Evolutionary conservation across 1,140 invertebrate species (phyloP).

Genomic region (Hypsibius dujardini): DNA sequence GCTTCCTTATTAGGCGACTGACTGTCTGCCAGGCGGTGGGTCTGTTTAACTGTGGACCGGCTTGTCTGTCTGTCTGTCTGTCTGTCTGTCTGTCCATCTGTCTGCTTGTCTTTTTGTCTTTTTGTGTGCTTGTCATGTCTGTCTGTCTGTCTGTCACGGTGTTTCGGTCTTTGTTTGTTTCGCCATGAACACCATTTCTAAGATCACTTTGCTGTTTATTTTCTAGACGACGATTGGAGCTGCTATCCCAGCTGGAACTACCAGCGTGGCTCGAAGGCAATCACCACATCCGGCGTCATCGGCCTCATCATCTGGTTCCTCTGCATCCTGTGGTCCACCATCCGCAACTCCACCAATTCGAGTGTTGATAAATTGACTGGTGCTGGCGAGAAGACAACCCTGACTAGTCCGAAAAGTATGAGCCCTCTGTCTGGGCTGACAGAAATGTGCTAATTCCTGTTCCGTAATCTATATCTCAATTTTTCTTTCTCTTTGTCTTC

Average conservation of each 20-base stretch:
- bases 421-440: slow-evolving; percentile 22
- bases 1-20: too few relatives aligned
- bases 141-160: background rate
- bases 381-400: slow-evolving; percentile 22
- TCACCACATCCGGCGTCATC: slow-evolving; percentile 47
- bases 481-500: too few relatives aligned
- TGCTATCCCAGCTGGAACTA: slow-evolving; percentile 19
- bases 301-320: slow-evolving; percentile 79
- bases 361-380: slow-evolving; percentile 37
- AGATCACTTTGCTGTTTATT: too few relatives aligned
- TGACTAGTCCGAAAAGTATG: slow-evolving; percentile 23
- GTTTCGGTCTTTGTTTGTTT: background rate
- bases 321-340: slow-evolving; percentile 84
- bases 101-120: too few relatives aligned
- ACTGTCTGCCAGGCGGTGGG: too few relatives aligned
- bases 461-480: too few relatives aligned
- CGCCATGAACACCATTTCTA: too few relatives aligned
- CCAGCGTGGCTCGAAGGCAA: slow-evolving; percentile 24
- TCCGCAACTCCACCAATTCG: slow-evolving; percentile 39
- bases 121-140: background rate
- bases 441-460: slow-evolving; percentile 16
- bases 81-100: too few relatives aligned
- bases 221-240: slow-evolving; percentile 21
- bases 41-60: too few relatives aligned
- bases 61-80: too few relatives aligned